Conservation (phyloP, 1,140 invertebrate genomes). For the Globodera rostochiensis region DNA sequence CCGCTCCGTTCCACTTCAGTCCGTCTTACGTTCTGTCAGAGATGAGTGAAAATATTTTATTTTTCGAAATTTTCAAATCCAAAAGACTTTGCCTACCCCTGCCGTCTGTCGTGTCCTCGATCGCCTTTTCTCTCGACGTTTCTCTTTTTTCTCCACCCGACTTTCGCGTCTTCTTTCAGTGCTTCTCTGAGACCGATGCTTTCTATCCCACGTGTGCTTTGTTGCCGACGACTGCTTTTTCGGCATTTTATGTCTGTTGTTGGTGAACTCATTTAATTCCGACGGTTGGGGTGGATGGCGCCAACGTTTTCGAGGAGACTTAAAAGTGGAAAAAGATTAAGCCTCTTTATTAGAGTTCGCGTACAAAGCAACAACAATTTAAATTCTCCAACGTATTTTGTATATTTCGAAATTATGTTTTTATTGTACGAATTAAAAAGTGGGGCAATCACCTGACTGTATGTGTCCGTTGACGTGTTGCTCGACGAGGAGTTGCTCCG, state of each 20-base stretch:
- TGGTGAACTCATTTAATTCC: not conserved
- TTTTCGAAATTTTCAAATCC: not conserved
- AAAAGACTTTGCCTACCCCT: not conserved
- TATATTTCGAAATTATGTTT: not conserved
- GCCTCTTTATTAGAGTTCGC: no score
- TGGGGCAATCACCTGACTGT: not conserved
- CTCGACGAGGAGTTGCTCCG: slow-evolving; percentile 2
- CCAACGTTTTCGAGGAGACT: slow-evolving; percentile 11
- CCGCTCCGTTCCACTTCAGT: not conserved
- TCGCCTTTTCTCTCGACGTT: slow-evolving; percentile 6
- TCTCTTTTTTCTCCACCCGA: slow-evolving; percentile 13
- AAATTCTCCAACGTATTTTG: not conserved
- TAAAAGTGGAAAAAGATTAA: not conserved
- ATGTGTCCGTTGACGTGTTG: slow-evolving; percentile 5
- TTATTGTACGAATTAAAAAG: no score
- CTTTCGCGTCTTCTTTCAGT: not conserved
- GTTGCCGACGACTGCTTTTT: not conserved
- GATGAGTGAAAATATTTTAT: not conserved
- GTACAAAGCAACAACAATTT: not conserved
- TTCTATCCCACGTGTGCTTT: slow-evolving; percentile 11
- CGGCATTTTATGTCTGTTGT: slow-evolving; percentile 1
- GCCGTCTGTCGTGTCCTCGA: slow-evolving; percentile 7
- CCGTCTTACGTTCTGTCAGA: not conserved
- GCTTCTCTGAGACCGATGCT: slow-evolving; percentile 25
- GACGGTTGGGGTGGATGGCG: slow-evolving; percentile 10